These are phyloP conservation scores for Pocillopora damicornis DNA, from an alignment of 64 coral and sea anemone genomes.

Conservation along the genomic window DNA sequence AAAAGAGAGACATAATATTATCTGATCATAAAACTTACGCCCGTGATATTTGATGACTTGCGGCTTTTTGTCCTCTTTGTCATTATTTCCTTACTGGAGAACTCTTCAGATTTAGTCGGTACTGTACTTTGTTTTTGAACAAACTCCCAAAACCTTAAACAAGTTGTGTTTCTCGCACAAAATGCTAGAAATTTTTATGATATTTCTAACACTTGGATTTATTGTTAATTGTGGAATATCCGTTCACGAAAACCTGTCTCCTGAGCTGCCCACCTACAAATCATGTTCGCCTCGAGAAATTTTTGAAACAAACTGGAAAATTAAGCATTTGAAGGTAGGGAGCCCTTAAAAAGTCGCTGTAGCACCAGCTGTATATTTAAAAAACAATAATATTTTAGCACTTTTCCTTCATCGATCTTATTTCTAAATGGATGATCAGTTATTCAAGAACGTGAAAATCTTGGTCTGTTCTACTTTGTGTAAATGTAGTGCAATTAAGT, in stretches of 20 bases:
- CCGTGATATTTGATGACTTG: conserved; percentile 12
- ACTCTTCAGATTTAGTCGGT: background rate
- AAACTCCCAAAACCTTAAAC: background rate
- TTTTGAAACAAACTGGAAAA: background rate
- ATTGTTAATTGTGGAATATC: background rate
- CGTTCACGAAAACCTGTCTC: background rate
- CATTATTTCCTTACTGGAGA: background rate
- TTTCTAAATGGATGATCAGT: too few relatives aligned
- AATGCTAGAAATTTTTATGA: background rate
- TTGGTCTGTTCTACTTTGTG: too few relatives aligned
- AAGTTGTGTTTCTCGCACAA: background rate
- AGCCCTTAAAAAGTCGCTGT: background rate
- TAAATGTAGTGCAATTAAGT: too few relatives aligned
- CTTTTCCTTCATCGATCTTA: background rate
- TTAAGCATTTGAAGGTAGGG: conserved; percentile 14
- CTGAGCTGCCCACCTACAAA: background rate
- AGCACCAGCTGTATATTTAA: background rate
- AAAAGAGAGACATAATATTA: background rate
- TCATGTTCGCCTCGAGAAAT: background rate
- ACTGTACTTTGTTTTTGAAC: background rate
- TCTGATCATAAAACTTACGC: background rate
- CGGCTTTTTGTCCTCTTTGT: background rate
- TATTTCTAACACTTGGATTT: background rate
- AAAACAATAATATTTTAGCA: background rate
- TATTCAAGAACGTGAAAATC: too few relatives aligned